These are phyloP conservation scores for Pangasius larnaudii DNA, from an alignment of 2,797 vertebrate genomes.

Conservation along the genomic window DNA sequence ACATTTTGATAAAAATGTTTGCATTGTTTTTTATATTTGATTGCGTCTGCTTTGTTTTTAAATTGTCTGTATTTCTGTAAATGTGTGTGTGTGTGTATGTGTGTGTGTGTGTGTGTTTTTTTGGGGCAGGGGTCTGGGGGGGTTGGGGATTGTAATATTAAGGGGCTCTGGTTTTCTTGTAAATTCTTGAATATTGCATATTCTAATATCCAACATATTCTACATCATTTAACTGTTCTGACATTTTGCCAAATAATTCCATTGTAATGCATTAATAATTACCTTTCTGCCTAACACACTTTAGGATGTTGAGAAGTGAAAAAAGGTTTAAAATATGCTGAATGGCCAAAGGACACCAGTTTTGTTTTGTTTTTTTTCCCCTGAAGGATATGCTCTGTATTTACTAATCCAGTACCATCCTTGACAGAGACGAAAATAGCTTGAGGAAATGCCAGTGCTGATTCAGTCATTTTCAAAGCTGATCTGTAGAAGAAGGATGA, in stretches of 20 bases:
- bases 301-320: not conserved
- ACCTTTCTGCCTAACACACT: not conserved
- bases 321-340: not conserved
- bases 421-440: conserved; percentile 26
- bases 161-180: not conserved
- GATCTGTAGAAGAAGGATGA: conserved; percentile 6
- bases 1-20: no score
- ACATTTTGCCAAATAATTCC: not conserved
- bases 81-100: no score
- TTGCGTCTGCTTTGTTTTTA: not conserved
- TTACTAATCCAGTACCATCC: conserved; percentile 4
- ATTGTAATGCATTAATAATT: not conserved
- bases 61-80: not conserved
- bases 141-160: not conserved
- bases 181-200: not conserved
- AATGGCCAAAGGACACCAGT: not conserved
- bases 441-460: conserved; percentile 16
- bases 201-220: not conserved
- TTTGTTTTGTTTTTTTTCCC: not conserved
- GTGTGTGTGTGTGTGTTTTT: no score
- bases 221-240: not conserved
- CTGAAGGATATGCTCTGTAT: not conserved
- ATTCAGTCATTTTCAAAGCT: conserved; percentile 26
- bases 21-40: not conserved
- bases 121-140: no score